Base-by-base conservation (phyloP, 2,113 vertebrate genomes). In the Alligator sinensis region DNA sequence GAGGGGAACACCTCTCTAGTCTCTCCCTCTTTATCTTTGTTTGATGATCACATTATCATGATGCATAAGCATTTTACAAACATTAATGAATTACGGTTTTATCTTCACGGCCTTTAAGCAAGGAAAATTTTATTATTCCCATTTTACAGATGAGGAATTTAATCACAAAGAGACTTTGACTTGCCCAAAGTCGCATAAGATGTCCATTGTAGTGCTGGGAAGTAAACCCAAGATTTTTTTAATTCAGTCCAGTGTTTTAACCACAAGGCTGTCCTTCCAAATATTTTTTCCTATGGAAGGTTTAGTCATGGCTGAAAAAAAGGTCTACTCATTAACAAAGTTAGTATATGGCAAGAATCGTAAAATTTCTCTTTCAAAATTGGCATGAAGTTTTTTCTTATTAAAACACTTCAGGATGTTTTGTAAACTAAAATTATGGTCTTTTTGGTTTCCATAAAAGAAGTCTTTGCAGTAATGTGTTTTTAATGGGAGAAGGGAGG, bases 121-220 rank as follows among this genome's bases (percentile, higher is more conserved):
- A 92, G 47, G 89, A 34, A 84, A 90, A 80, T 78, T 85, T 62
- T 77, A 58, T 82, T 76, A 80, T 57, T 61, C 79, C 76, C 77
- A 81, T 58, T 90, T 92, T 93, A 83, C 82, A 86, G 63, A 18
- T n/a, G 58, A 68, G 63, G 54, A 89, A 84, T 86, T 94, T 81
- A 90, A 75, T 87, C 90, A 93, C 80, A 95, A 86, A 93, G 88
- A 94, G 80, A 82, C 34, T 66, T 79, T 80, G 63, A 76, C 77
- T 93, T 85, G 22, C 68, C 87, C 79, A 83, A 84, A 94, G 92
- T 94, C 77, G 80, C 76, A 76, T 21, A 93, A 90, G 88, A 96
- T 93, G 82, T 90, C 86, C 91, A 91, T 94, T 94, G 95, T 68
- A 92, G 94, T 64, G 30, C 58, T 87, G 70, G 84, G 77, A 93